phyloP scores from a whole-genome alignment of 2,113 vertebrate species.

The Pseudonaja textilis region DNA sequence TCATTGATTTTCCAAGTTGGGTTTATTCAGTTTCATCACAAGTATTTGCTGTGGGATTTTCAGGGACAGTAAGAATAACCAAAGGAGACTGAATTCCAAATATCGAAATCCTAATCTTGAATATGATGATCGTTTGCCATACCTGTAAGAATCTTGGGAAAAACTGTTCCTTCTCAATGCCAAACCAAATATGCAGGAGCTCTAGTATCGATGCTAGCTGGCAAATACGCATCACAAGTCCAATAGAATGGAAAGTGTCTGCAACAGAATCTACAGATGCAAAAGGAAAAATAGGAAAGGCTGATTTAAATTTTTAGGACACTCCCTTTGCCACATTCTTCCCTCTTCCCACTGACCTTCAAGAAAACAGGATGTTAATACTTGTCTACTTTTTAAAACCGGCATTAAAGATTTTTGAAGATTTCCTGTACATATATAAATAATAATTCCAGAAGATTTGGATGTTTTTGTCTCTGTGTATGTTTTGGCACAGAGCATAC shows the following conservation, averaged over 20 bases:
- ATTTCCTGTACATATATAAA: background rate
- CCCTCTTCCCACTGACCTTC: background rate
- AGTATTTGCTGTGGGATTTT: background rate
- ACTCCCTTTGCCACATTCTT: accelerated
- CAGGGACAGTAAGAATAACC: background rate
- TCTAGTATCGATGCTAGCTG: conserved; percentile 86
- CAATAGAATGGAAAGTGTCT: conserved; percentile 90
- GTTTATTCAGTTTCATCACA: background rate
- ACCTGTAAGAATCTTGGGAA: conserved; percentile 87
- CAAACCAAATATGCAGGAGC: conserved; percentile 83
- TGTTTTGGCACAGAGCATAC: background rate
- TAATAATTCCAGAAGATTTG: background rate
- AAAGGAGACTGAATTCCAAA: background rate
- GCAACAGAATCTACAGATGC: conserved; percentile 76
- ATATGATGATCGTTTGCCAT: background rate
- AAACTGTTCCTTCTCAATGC: conserved; percentile 79
- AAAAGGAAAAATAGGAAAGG: conserved; percentile 22
- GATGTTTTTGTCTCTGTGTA: background rate
- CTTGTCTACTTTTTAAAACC: background rate
- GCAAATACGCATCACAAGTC: conserved; percentile 87
- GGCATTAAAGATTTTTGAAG: background rate
- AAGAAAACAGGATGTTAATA: background rate
- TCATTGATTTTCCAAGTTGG: background rate
- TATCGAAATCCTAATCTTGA: background rate
- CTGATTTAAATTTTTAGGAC: background rate